Evolutionary conservation across 1,140 invertebrate species (phyloP).

Genomic region (Brevipalpus yothersi): DNA sequence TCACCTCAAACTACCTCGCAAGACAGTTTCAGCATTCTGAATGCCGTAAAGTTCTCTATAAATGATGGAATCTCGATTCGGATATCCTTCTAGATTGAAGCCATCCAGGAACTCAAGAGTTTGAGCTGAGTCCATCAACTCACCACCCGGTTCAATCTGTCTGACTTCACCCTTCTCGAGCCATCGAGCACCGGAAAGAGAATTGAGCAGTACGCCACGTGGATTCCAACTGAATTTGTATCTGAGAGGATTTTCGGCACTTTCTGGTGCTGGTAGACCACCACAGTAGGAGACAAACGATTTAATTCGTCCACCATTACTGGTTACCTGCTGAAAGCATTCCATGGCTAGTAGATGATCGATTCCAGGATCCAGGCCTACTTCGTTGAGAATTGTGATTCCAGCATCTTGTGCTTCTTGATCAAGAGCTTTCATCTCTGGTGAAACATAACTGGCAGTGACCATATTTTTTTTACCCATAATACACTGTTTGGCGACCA

Average conservation of each 20-base stretch:
- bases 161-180: constrained; percentile 48
- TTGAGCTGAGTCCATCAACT: constrained; percentile 48
- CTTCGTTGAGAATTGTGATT: constrained; percentile 76
- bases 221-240: constrained; percentile 99
- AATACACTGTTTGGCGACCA: constrained; percentile 61
- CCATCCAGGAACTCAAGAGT: constrained; percentile 76
- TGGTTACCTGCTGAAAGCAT: constrained; percentile 71
- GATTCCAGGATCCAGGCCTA: constrained; percentile 90
- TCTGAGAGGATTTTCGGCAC: constrained; percentile 61
- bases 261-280: constrained; percentile 79
- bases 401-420: constrained; percentile 51
- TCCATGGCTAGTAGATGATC: constrained; percentile 93
- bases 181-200: constrained; percentile 64
- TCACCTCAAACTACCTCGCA: constrained; percentile 52
- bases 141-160: constrained; percentile 26
- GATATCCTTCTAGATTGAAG: constrained; percentile 85
- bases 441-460: constrained; percentile 78
- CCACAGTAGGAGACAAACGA: constrained; percentile 95
- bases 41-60: constrained; percentile 67
- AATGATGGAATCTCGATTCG: constrained; percentile 76
- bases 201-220: constrained; percentile 63
- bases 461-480: constrained; percentile 65
- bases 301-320: constrained; percentile 44
- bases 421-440: constrained; percentile 52
- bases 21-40: constrained; percentile 49